Conservation (phyloP, 1,140 invertebrate species). For the Leptonema lineaticorne region DNA sequence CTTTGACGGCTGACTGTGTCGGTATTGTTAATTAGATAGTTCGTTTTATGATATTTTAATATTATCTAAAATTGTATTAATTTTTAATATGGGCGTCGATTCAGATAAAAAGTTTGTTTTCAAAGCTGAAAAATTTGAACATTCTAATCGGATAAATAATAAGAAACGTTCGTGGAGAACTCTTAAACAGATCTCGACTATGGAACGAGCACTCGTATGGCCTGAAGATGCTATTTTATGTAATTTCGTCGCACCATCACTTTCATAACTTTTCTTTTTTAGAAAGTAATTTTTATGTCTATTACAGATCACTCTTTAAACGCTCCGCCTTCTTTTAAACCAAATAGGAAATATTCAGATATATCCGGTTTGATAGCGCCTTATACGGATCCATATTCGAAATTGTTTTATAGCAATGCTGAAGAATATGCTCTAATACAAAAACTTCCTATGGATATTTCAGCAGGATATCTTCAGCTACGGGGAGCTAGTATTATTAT, state of each 20-base stretch:
- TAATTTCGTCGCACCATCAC: conserved; percentile 47
- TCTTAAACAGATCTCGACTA: conserved; percentile 74
- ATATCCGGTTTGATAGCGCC: conserved; percentile 83
- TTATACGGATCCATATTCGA: conserved; percentile 89
- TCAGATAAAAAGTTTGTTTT: conserved; percentile 36
- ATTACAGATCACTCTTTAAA: conserved; percentile 77
- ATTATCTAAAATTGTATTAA: not conserved
- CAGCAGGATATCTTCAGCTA: conserved; percentile 81
- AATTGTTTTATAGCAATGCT: conserved; percentile 77
- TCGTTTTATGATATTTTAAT: not conserved
- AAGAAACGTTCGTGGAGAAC: conserved; percentile 77
- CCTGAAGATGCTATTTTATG: conserved; percentile 67
- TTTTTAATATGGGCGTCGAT: conserved; percentile 17
- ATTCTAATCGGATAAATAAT: conserved; percentile 48
- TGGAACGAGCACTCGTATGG: conserved; percentile 72
- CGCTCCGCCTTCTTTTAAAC: conserved; percentile 86
- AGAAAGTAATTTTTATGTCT: not conserved
- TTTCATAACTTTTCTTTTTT: not conserved
- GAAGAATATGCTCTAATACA: conserved; percentile 85
- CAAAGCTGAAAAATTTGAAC: conserved; percentile 38
- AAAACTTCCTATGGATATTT: conserved; percentile 86
- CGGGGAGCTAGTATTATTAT: conserved; percentile 84
- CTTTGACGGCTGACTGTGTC: not conserved
- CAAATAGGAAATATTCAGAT: conserved; percentile 92
- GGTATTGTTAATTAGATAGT: not conserved